phyloP scores from a whole-genome alignment of 2,113 vertebrate genomes.

The Rhinopomastus cyanomelas region DNA sequence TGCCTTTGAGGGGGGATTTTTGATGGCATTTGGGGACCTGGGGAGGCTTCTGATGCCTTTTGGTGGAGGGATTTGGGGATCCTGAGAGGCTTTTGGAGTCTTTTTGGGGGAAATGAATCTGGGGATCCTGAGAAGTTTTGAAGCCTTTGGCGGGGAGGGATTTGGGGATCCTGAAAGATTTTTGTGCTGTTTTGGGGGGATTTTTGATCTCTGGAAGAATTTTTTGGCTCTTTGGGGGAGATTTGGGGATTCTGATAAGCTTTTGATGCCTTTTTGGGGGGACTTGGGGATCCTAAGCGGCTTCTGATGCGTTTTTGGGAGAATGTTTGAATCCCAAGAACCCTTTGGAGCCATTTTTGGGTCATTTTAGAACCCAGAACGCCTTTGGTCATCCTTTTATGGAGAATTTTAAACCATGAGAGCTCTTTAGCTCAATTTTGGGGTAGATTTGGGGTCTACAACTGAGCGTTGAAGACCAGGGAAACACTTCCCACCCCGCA shows the following conservation, averaged over 20 bases:
- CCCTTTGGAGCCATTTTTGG: no score
- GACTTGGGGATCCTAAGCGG: neutral
- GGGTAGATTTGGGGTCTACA: no score
- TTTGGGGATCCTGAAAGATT: neutral
- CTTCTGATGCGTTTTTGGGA: neutral
- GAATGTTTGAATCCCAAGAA: neutral
- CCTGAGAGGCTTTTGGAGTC: rapidly evolving
- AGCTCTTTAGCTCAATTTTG: rapidly evolving
- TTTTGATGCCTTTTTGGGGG: neutral
- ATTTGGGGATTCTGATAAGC: neutral
- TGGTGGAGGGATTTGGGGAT: no score
- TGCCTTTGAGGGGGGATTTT: no score
- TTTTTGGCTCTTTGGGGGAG: rapidly evolving
- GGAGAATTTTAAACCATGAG: neutral
- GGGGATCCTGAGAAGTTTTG: neutral
- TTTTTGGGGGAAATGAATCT: neutral
- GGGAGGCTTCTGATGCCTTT: no score
- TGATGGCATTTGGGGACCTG: no score
- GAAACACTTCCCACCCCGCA: constrained; percentile 40
- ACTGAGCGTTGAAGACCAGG: no score
- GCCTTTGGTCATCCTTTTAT: no score
- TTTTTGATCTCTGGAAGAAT: no score
- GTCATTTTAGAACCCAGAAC: neutral
- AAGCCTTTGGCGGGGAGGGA: no score
- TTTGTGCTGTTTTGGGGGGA: neutral